Percentiles rank a stretch among this genome's conserved stretches.
phyloP scores from a whole-genome alignment of 1,140 invertebrate genomes.

The Latrodectus geometricus region DNA sequence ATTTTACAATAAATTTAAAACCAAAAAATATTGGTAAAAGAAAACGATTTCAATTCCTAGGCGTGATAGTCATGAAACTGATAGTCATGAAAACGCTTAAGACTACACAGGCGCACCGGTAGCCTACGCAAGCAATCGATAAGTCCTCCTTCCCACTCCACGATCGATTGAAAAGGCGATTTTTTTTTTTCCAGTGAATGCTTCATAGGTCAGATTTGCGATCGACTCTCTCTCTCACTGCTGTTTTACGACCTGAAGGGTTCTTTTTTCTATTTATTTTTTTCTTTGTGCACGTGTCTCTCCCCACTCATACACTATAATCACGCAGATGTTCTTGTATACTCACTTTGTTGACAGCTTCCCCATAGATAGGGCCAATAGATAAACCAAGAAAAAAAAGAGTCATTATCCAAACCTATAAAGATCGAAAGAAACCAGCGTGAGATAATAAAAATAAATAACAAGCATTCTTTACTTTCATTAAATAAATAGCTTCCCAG shows the following conservation, averaged over 20 bases:
- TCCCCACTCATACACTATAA: no score
- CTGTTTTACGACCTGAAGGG: background rate
- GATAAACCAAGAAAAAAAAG: conserved; percentile 19
- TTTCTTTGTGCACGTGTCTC: no score
- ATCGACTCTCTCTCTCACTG: background rate
- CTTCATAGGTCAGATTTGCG: background rate
- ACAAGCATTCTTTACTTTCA: background rate
- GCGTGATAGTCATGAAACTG: no score
- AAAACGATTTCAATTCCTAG: no score
- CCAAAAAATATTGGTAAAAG: no score
- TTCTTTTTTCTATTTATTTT: background rate
- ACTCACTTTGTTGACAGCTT: conserved; percentile 16
- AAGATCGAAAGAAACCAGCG: background rate
- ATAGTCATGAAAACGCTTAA: no score
- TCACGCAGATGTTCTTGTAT: background rate
- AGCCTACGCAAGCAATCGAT: no score
- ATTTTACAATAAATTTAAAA: no score
- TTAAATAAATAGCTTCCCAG: no score
- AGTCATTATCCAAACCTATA: background rate
- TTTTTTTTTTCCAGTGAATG: background rate
- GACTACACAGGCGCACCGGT: no score
- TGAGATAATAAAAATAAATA: background rate
- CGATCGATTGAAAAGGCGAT: background rate
- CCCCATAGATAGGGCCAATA: conserved; percentile 1
- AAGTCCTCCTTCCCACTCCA: background rate